phyloP scores from a whole-genome alignment of 2,888 invertebrate genomes.

The Rhimphoctona megacephalus region DNA sequence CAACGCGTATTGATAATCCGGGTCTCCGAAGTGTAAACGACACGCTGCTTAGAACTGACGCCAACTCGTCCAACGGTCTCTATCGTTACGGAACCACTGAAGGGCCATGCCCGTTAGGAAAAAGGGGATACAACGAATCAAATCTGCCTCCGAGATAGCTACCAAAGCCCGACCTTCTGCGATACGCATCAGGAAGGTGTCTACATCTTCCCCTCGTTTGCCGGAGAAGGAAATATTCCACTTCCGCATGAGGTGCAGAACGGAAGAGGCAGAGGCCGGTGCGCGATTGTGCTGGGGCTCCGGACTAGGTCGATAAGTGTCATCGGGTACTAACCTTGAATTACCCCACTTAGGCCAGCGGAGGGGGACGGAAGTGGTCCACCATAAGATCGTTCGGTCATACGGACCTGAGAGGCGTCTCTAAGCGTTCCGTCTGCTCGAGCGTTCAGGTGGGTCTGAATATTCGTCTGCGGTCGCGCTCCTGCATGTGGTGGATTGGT shows the following conservation, averaged over 20 bases:
- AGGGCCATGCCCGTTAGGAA: constrained; percentile 29
- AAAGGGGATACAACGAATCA: constrained; percentile 30
- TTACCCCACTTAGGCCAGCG: too few relatives aligned
- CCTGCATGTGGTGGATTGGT: too few relatives aligned
- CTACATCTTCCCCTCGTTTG: constrained; percentile 5
- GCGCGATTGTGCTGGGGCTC: not conserved
- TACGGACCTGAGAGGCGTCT: too few relatives aligned
- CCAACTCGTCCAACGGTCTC: constrained; percentile 6
- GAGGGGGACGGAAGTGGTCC: too few relatives aligned
- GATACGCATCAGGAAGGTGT: constrained; percentile 19
- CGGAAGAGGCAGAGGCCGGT: not conserved
- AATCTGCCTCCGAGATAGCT: not conserved
- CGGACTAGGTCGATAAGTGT: too few relatives aligned
- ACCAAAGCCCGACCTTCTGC: constrained; percentile 12
- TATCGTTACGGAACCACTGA: constrained; percentile 39
- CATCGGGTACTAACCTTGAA: too few relatives aligned
- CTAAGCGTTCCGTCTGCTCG: too few relatives aligned
- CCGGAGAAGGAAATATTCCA: constrained; percentile 28
- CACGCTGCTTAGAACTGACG: not conserved
- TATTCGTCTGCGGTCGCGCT: too few relatives aligned
- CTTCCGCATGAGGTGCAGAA: too few relatives aligned
- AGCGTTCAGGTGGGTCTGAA: too few relatives aligned
- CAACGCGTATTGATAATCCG: too few relatives aligned
- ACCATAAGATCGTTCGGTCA: too few relatives aligned
- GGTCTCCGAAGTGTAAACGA: constrained; percentile 23